These are phyloP conservation scores for Muscidifurax raptorellus DNA, from an alignment of 1,140 invertebrate species.

Conservation along the genomic window DNA sequence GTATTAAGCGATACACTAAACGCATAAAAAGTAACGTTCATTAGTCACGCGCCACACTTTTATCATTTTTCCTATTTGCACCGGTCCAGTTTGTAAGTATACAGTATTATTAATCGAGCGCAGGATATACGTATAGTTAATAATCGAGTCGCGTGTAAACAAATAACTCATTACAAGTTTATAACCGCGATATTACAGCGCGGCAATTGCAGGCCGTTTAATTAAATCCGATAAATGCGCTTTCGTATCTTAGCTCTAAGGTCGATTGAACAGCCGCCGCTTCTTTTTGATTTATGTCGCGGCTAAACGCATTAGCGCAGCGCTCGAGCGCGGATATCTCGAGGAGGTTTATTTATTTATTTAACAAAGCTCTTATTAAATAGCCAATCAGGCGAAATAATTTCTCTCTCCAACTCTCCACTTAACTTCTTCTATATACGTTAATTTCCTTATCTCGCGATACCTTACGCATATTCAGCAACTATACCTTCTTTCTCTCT, in stretches of 20 bases:
- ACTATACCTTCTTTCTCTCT: no score
- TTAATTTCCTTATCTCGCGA: background rate
- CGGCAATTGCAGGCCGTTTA: conserved; percentile 16
- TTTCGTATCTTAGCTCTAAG: background rate
- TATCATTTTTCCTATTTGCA: background rate
- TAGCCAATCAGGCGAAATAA: conserved; percentile 5
- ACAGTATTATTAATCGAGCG: background rate
- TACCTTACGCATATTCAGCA: background rate
- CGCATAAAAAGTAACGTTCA: no score
- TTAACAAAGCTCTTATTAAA: conserved; percentile 36
- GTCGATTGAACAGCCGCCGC: background rate
- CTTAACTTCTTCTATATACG: background rate
- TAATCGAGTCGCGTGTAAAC: conserved; percentile 29
- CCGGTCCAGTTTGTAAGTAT: background rate
- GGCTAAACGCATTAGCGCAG: background rate
- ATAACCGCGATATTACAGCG: conserved; percentile 11
- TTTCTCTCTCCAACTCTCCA: background rate
- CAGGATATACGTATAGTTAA: background rate
- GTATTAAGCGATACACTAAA: no score
- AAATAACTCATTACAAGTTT: conserved; percentile 31
- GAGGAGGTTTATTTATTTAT: no score
- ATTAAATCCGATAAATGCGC: conserved; percentile 43
- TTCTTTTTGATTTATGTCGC: conserved; percentile 10
- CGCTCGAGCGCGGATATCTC: no score
- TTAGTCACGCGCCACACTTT: no score